phyloP scores from a whole-genome alignment of 2,797 vertebrate genomes.

The Ataeniobius toweri region DNA sequence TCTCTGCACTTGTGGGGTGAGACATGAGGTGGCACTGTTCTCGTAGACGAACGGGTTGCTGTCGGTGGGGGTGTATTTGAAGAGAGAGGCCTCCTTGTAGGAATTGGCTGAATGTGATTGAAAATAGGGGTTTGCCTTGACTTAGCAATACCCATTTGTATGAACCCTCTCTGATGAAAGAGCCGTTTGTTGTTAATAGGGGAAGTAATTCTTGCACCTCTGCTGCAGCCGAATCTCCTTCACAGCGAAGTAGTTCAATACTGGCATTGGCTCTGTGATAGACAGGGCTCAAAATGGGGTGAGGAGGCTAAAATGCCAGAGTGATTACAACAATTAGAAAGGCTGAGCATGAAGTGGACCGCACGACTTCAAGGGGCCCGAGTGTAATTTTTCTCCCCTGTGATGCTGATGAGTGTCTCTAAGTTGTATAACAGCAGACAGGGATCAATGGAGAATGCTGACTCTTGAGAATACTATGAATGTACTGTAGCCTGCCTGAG shows the following conservation, averaged over 20 bases:
- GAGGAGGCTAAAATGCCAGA: slow-evolving; percentile 68
- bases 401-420: slow-evolving; percentile 70
- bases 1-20: slow-evolving; percentile 27
- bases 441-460: slow-evolving; percentile 75
- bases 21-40: slow-evolving; percentile 77
- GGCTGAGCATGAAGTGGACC: slow-evolving; percentile 56
- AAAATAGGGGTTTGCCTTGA: slow-evolving; percentile 66
- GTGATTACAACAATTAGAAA: slow-evolving; percentile 73
- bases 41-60: slow-evolving; percentile 46
- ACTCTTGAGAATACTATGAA: slow-evolving; percentile 65
- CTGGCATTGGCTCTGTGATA: slow-evolving; percentile 46
- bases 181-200: slow-evolving; percentile 73
- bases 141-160: slow-evolving; percentile 50
- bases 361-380: slow-evolving; percentile 47
- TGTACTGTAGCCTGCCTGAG: slow-evolving; percentile 58
- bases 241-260: slow-evolving; percentile 48
- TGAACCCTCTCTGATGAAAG: slow-evolving; percentile 66
- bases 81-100: slow-evolving; percentile 40
- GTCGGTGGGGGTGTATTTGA: slow-evolving; percentile 13
- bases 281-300: slow-evolving; percentile 57
- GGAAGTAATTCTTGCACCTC: slow-evolving; percentile 67
- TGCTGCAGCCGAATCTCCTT: slow-evolving; percentile 56
- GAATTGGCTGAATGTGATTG: slow-evolving; percentile 58
- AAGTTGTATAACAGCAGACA: slow-evolving; percentile 61
- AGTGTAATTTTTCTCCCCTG: slow-evolving; percentile 54